Evolutionary conservation across 2,888 invertebrate species (phyloP).

Genomic region (Apamea monoglypha): DNA sequence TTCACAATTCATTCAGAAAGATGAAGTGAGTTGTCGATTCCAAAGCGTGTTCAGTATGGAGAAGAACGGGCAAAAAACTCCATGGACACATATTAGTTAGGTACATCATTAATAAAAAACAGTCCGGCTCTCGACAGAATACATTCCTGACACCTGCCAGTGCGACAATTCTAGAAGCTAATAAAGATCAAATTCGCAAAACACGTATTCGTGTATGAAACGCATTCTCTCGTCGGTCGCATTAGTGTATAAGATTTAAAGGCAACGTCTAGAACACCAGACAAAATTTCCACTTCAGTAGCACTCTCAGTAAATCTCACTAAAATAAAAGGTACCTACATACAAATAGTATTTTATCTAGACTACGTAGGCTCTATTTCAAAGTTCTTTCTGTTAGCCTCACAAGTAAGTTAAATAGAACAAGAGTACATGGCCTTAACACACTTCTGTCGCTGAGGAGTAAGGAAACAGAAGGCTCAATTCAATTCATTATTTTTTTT

Average conservation of each 20-base stretch:
- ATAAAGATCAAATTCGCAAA: too few species aligned
- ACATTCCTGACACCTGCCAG: too few species aligned
- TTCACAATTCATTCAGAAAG: too few species aligned
- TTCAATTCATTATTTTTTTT: too few species aligned
- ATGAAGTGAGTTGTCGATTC: too few species aligned
- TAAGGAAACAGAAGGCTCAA: constrained; percentile 7
- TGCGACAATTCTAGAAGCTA: too few species aligned
- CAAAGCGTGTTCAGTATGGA: too few species aligned
- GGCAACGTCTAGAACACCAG: not conserved
- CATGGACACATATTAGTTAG: not conserved
- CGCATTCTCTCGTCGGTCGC: too few species aligned
- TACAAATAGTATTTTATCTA: constrained; percentile 16
- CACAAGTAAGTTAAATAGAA: constrained; percentile 33
- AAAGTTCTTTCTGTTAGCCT: constrained; percentile 43
- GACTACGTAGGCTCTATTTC: constrained; percentile 26
- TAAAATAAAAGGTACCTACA: not conserved
- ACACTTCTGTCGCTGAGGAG: constrained; percentile 5
- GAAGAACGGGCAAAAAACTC: not conserved
- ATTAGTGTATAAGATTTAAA: not conserved
- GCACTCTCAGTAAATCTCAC: not conserved
- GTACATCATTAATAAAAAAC: too few species aligned
- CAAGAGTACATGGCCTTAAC: constrained; percentile 20
- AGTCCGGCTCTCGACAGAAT: too few species aligned
- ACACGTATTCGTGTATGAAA: too few species aligned
- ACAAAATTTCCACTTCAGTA: not conserved